Evolutionary conservation across 1,140 invertebrate species (phyloP).

Genomic region (Glossosoma conforme): DNA sequence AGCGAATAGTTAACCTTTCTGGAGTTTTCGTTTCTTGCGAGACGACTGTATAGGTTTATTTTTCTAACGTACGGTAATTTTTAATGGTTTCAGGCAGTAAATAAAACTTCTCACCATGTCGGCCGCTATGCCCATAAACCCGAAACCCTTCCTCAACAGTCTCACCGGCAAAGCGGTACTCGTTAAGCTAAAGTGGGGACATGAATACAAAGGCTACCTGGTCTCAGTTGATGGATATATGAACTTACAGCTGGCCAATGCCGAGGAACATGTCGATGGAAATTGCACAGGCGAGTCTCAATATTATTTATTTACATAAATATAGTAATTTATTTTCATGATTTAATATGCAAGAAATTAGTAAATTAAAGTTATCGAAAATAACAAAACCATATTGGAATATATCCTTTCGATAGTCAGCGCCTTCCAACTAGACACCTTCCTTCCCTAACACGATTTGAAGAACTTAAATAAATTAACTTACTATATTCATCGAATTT

Average conservation of each 20-base stretch:
- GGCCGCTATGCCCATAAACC: slow-evolving; percentile 94
- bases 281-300: slow-evolving; percentile 66
- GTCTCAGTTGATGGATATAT: slow-evolving; percentile 99
- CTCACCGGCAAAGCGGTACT: slow-evolving; percentile 96
- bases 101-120: slow-evolving; percentile 36
- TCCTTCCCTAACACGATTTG: too few relatives aligned
- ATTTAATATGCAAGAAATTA: too few relatives aligned
- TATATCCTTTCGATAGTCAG: too few relatives aligned
- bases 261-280: slow-evolving; percentile 97
- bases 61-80: too few relatives aligned
- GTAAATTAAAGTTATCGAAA: too few relatives aligned
- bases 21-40: too few relatives aligned
- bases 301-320: neutral
- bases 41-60: too few relatives aligned
- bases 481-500: neutral
- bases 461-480: neutral
- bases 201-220: slow-evolving; percentile 97
- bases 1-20: too few relatives aligned
- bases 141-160: slow-evolving; percentile 98
- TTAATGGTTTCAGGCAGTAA: too few relatives aligned
- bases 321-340: too few relatives aligned
- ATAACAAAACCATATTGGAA: too few relatives aligned
- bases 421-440: too few relatives aligned
- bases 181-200: slow-evolving; percentile 99
- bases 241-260: slow-evolving; percentile 97